Evolutionary conservation across 2,113 vertebrate species (phyloP), one percentile per base, ranked within the genome.

Genomic region (Stigmatopora nigra): DNA sequence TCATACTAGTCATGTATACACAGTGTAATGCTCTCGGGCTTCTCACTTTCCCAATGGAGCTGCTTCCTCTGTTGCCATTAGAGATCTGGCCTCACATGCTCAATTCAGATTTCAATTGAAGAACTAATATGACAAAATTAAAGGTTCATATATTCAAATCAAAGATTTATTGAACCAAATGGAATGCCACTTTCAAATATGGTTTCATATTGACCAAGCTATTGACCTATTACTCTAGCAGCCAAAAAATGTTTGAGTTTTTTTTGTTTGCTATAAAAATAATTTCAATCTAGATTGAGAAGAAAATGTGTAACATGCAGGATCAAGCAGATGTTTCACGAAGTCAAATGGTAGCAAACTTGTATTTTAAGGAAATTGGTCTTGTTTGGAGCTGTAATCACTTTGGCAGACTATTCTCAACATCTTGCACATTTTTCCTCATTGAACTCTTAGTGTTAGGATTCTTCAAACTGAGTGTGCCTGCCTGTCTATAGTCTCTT

Each of bases 181-280:
- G 76, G 78, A 83, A 75, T 67, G 69, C 84, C 79, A 79, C 69
- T 83, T 85, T 83, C 82, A 88, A 84, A 86, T 82, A 85, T 70
- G 78, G 78, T 75, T 81, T 82, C 75, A 80, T 87, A 83, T 80
- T 31, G 53, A 2, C 25, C 15, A 22, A 15, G 1, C n/a, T n/a
- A n/a, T n/a, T n/a, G n/a, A n/a, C n/a, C n/a, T n/a, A n/a, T n/a
- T n/a, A n/a, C n/a, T n/a, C n/a, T n/a, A n/a, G n/a, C n/a, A n/a
- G n/a, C n/a, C n/a, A n/a, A n/a, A 52, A 8, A 20, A 17, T 19
- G 11, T 19, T 19, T 49, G 51, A 19, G 51, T 20, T 12, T 55
- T 25, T 55, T 25, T 55, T 4, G 14, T 55, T 31, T 13, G 14
- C 52, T 14, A 12, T 14, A 25, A 13, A 56, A 31, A 56, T 16